A percentile compares a stretch with the other conserved stretches of the same genome.
Evolutionary conservation across 92 coral and sea anemone genomes (phyloP).

Genomic region (Phenganax subtilis): DNA sequence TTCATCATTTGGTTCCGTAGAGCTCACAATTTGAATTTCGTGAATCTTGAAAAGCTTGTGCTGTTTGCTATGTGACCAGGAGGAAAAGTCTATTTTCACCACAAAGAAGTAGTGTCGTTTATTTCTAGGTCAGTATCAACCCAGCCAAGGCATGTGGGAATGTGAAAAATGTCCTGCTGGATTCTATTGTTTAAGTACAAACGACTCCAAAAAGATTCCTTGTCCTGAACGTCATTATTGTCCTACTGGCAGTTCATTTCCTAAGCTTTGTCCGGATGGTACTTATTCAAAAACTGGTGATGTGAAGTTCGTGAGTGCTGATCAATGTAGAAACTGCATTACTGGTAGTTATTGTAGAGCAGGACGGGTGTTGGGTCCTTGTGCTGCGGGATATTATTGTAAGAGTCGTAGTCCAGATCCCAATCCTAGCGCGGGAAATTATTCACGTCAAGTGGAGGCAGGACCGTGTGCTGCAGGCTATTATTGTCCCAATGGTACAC

Average conservation of each 20-base stretch:
- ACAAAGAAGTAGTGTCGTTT: conserved; percentile 18
- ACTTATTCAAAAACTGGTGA: conserved; percentile 73
- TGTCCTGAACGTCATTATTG: conserved; percentile 84
- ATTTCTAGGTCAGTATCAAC: conserved; percentile 46
- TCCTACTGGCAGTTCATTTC: conserved; percentile 78
- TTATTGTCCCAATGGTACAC: conserved; percentile 87
- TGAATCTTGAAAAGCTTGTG: too few species aligned
- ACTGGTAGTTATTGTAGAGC: conserved; percentile 82
- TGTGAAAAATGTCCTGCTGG: conserved; percentile 88
- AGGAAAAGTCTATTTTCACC: too few species aligned
- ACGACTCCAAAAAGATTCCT: conserved; percentile 49
- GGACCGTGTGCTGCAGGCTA: conserved; percentile 83
- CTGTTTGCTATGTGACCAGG: too few species aligned
- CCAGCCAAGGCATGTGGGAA: conserved; percentile 46
- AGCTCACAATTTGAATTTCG: too few species aligned
- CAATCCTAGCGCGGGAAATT: conserved; percentile 48
- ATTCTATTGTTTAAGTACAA: conserved; percentile 64
- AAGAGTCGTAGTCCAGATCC: conserved; percentile 98
- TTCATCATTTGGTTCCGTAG: too few species aligned
- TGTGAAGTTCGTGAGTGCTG: conserved; percentile 65
- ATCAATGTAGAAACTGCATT: conserved; percentile 77
- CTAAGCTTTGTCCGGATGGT: conserved; percentile 77
- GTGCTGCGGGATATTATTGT: conserved; percentile 89
- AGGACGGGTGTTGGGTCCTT: conserved; percentile 65
- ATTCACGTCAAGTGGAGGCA: conserved; percentile 62